Percentiles rank a stretch among this genome's conserved stretches.
Conservation (phyloP, 1,140 invertebrate species). For the Hermetia illucens region DNA sequence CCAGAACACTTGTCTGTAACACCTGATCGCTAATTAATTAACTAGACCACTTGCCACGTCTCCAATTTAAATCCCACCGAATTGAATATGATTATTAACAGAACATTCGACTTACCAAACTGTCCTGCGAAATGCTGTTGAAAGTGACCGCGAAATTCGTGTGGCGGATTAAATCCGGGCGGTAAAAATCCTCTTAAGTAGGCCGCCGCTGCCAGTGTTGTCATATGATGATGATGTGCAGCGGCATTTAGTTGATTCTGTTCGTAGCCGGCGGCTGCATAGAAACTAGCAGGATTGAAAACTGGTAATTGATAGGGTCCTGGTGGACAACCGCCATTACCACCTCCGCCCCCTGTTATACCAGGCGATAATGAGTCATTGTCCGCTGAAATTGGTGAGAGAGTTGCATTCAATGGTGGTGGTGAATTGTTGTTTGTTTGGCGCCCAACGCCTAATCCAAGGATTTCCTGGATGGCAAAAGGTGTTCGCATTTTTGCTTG, state of each 20-base stretch:
- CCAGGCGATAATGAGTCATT: neutral
- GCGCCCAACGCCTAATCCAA: slow-evolving; percentile 56
- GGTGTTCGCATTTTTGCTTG: slow-evolving; percentile 49
- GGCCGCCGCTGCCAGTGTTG: slow-evolving; percentile 25
- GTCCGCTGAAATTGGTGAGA: neutral
- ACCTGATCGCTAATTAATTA: too few relatives aligned
- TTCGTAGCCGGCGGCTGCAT: slow-evolving; percentile 26
- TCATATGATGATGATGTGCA: slow-evolving; percentile 30
- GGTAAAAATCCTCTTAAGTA: slow-evolving; percentile 26
- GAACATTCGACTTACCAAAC: slow-evolving; percentile 27
- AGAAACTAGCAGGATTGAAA: slow-evolving; percentile 29
- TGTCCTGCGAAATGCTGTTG: slow-evolving; percentile 27
- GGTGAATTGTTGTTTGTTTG: slow-evolving; percentile 1
- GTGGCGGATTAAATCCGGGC: slow-evolving; percentile 27
- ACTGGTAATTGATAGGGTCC: slow-evolving; percentile 23
- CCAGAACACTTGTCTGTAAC: too few relatives aligned
- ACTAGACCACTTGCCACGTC: too few relatives aligned
- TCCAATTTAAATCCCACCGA: too few relatives aligned
- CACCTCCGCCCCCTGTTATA: neutral
- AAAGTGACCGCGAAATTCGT: slow-evolving; percentile 28
- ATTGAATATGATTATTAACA: too few relatives aligned
- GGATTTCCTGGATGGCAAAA: slow-evolving; percentile 81
- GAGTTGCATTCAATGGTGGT: neutral
- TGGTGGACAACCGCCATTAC: slow-evolving; percentile 9
- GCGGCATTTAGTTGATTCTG: slow-evolving; percentile 19